Base-by-base conservation (phyloP, 2,113 vertebrate species). In the Oryzias javanicus region DNA sequence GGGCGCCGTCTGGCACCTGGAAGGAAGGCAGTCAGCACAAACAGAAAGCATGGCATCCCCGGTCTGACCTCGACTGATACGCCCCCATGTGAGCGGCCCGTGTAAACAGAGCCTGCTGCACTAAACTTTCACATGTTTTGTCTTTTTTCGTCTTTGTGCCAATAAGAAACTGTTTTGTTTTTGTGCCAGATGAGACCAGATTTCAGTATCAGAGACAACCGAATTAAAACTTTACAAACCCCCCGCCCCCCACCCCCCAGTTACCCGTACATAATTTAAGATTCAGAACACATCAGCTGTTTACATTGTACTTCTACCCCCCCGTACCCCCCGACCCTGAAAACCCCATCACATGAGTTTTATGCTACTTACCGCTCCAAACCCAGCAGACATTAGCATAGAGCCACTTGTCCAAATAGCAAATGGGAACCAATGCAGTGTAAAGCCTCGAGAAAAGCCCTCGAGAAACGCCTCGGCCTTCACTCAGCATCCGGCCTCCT, bases 391-490 rank as follows among this genome's bases (percentile, higher is more conserved):
- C 77, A 94, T 94, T 94, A 96, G 92, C 91, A 94, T 93, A 95
- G 90, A 94, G 94, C 81, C 93, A 94, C 93, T 94, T 94, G 92
- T 96, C 95, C 94, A 94, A 94, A 92, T 92, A 93, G 86, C 89
- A 92, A 93, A 92, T 89, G 85, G 90, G 91, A 91, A 92, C 90
- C 90, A 93, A 93, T 85, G 92, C 89, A 90, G 91, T 90, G 88
- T 92, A 91, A 91, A 91, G 89, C 89, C 80, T 89, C 83, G 89
- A 91, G 90, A 89, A 92, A 91, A 87, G 92, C 91, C 90, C 90
- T 82, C 89, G 79, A 91, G 90, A 89, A 92, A 91, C 88, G 92
- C 91, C 90, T 81, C 89, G 75, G 90, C 89, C 88, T 90, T 90
- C 88, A 89, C 82, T 79, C 88, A 86, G 90, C 89, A 88, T 91